Evolutionary conservation across 2,888 invertebrate species (phyloP).

Genomic region (Xylota segnis): DNA sequence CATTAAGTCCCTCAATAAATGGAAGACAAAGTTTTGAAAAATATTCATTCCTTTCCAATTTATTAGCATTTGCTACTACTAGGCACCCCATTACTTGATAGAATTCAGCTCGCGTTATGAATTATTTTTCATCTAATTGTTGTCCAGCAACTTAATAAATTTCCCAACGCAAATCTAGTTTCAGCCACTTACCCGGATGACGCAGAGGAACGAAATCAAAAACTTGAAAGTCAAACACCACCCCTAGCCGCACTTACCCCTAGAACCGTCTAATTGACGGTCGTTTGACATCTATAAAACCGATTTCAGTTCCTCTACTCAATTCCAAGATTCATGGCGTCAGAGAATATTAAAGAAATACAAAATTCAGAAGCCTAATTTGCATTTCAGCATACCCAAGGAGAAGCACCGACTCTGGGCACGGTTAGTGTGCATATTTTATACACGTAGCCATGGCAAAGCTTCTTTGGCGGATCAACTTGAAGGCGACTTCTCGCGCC

Average conservation of each 20-base stretch:
- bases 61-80: no score
- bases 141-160: neutral
- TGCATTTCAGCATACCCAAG: constrained; percentile 20
- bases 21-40: no score
- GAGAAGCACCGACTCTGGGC: constrained; percentile 8
- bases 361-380: constrained; percentile 23
- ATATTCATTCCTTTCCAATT: no score
- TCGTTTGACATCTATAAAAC: constrained; percentile 34
- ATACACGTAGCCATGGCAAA: constrained; percentile 11
- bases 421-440: neutral
- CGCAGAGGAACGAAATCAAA: constrained; percentile 4
- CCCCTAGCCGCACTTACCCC: neutral
- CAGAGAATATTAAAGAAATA: constrained; percentile 14
- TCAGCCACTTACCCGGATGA: neutral
- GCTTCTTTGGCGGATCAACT: constrained; percentile 12
- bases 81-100: no score
- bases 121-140: no score
- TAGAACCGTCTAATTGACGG: constrained; percentile 14
- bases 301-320: constrained; percentile 21
- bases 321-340: constrained; percentile 47
- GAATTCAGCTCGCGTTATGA: no score
- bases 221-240: neutral
- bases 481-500: neutral
- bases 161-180: neutral
- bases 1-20: no score